A percentile compares a stretch with the other conserved stretches of the same genome.
These are phyloP conservation scores for Galeopterus variegatus DNA, from an alignment of 2,113 vertebrate genomes.

Conservation along the genomic window DNA sequence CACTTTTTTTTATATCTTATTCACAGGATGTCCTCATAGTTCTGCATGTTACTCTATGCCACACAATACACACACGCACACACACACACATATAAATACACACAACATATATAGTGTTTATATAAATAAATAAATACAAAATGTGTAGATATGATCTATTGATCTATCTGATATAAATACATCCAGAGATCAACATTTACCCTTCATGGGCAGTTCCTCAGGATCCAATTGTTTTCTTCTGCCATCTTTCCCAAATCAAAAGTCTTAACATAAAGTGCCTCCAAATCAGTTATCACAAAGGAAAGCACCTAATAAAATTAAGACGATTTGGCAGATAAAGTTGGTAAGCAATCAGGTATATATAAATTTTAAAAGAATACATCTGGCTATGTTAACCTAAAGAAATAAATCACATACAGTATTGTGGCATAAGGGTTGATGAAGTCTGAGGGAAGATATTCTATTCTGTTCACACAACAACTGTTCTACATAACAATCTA, in stretches of 20 bases:
- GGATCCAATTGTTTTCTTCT: not conserved
- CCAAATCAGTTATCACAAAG: not conserved
- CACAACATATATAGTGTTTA: not conserved
- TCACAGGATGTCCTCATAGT: not conserved
- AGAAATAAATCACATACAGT: not conserved
- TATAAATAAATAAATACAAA: not conserved
- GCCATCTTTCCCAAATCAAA: not conserved
- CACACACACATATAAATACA: not conserved
- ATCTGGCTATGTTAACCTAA: not conserved
- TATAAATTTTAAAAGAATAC: not conserved
- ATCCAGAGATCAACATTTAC: not conserved
- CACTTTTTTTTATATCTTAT: not conserved
- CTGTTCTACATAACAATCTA: not conserved
- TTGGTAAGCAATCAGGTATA: not conserved
- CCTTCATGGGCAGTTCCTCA: not conserved
- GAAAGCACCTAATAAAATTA: not conserved
- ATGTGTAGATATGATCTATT: not conserved
- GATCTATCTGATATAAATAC: not conserved
- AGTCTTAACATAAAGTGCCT: not conserved
- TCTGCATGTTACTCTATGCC: not conserved
- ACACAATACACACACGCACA: not conserved
- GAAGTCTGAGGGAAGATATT: not conserved
- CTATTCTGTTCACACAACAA: not conserved
- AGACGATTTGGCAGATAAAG: not conserved
- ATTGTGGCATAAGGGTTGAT: not conserved